Base-by-base conservation (phyloP, 2,888 invertebrate genomes). In the Rhaphigaster nebulosa region DNA sequence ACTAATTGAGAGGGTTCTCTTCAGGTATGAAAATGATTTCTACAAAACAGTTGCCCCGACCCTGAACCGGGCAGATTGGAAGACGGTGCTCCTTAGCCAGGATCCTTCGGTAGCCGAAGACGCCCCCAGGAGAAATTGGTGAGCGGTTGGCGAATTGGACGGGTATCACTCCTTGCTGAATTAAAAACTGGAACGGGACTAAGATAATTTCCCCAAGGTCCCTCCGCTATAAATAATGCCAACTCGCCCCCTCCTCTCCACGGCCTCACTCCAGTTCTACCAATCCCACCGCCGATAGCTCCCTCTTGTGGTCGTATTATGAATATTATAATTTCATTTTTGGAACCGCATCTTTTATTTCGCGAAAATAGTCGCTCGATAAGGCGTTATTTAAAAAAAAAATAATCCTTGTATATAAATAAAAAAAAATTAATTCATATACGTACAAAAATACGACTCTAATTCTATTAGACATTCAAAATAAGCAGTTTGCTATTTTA, bases 121-220 rank as follows among this genome's bases (percentile, higher is more conserved):
- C 70, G 70, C 70, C 80, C 80, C 80, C 80, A 15, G 80, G 80
- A 84, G 80, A 88, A 88, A 88, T 88, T 88, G 88, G 88, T 15
- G 34, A 38, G 56, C 65, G 56, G 87, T 54, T 34, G 87, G 20
- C 34, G 52, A 60, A 88, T 54, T 88, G 88, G 88, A 88, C 88
- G 88, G 54, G 50, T 70, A 65, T 89, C 60, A 65, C 89, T 70
- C 38, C 65, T 34, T 34, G 41, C 54, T 45, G 89, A 89, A 89
- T 89, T 89, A 89, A 89, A 89, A 89, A 89, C 60, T 89, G 89
- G 65, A 89, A 89, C 65, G 65, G 70, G 89, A 89, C 70, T 87
- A 54, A 54, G 29, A 88, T 88, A 88, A 88, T 88, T 88, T 88
- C 88, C 87, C 54, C 84, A 52, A 87, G 90, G 56, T 54, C 20